A percentile compares a stretch with the other conserved stretches of the same genome.
phyloP scores from a whole-genome alignment of 2,888 invertebrate genomes.

The Emmelina monodactyla region DNA sequence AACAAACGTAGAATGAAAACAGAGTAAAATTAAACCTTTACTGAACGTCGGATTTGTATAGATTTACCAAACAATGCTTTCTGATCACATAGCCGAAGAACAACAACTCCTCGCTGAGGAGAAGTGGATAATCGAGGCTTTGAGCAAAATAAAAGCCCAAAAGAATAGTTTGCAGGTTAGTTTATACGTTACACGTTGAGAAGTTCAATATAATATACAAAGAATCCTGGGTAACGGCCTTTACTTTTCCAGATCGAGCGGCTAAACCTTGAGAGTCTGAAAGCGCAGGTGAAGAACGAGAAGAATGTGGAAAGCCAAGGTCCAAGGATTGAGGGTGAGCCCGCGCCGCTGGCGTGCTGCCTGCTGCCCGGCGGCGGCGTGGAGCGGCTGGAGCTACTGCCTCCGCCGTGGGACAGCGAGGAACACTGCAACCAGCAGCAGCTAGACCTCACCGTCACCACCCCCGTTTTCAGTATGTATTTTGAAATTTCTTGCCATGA shows the following conservation, averaged over 20 bases:
- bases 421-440: slow-evolving; percentile 28
- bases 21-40: no score
- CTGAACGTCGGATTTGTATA: no score
- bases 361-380: not conserved
- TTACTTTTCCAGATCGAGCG: slow-evolving; percentile 39
- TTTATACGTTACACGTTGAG: no score
- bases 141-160: slow-evolving; percentile 34
- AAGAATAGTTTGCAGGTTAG: slow-evolving; percentile 40
- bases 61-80: no score
- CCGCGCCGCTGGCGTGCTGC: not conserved
- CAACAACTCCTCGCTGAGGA: slow-evolving; percentile 40
- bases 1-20: no score
- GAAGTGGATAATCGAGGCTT: slow-evolving; percentile 36
- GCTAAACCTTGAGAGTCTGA: slow-evolving; percentile 37
- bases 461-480: slow-evolving; percentile 28
- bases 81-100: slow-evolving; percentile 33
- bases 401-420: slow-evolving; percentile 8
- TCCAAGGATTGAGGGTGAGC: not conserved
- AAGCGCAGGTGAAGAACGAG: slow-evolving; percentile 13
- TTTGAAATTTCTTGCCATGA: no score
- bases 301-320: slow-evolving; percentile 1
- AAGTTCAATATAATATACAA: not conserved
- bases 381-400: slow-evolving; percentile 3
- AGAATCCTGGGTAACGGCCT: not conserved
- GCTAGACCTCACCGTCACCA: slow-evolving; percentile 28